phyloP scores from a whole-genome alignment of 1,140 invertebrate genomes.

The Conus ventricosus region DNA sequence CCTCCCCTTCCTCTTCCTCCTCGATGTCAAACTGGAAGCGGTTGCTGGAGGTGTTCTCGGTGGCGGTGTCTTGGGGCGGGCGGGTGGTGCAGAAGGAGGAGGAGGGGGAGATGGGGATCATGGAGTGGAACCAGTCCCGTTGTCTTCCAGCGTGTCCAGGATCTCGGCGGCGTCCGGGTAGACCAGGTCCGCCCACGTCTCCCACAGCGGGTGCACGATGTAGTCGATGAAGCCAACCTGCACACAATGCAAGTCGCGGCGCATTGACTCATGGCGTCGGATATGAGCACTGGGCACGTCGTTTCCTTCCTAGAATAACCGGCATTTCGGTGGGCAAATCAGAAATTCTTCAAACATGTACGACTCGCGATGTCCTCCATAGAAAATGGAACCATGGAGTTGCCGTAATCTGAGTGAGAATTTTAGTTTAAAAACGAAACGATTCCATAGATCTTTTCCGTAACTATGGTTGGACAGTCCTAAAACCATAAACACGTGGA shows the following conservation, averaged over 20 bases:
- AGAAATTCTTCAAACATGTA: no score
- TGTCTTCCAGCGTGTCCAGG: slow-evolving; percentile 97
- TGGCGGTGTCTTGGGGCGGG: slow-evolving; percentile 62
- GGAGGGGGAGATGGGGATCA: slow-evolving; percentile 79
- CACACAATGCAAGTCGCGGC: neutral
- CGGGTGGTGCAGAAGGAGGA: slow-evolving; percentile 63
- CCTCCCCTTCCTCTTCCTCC: slow-evolving; percentile 57
- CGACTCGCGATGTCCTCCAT: no score
- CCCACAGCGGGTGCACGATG: slow-evolving; percentile 99
- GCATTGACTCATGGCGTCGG: no score
- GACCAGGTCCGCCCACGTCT: slow-evolving; percentile 99
- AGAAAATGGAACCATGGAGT: no score
- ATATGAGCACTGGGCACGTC: no score
- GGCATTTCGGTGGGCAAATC: no score
- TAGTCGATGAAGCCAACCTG: slow-evolving; percentile 99
- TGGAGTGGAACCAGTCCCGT: slow-evolving; percentile 94
- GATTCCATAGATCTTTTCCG: no score
- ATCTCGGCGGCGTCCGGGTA: slow-evolving; percentile 99
- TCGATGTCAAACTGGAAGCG: slow-evolving; percentile 67
- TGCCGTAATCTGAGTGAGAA: no score
- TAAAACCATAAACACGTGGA: no score
- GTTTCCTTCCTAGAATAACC: no score
- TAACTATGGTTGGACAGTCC: no score
- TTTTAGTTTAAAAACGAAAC: no score
- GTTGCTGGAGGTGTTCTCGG: neutral